Base-by-base conservation (phyloP, 2,113 vertebrate species). In the Planiliza haematocheilus region DNA sequence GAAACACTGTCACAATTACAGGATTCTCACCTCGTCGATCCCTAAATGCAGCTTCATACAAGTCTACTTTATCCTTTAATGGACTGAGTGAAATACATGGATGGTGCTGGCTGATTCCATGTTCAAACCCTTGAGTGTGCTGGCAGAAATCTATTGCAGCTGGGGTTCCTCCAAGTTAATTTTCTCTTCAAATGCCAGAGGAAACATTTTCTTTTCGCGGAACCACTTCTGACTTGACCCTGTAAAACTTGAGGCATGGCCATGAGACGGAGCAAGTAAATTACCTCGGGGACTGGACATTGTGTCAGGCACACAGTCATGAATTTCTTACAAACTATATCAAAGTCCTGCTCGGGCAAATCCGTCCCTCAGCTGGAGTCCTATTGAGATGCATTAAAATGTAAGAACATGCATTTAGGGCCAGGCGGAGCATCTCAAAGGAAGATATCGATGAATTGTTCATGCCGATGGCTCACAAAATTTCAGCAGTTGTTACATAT, bases 371-470 rank as follows among this genome's bases (percentile, higher is more conserved):
- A 59, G 78, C 76, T 70, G 58, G 63, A 14, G 42, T 76, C 74
- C 75, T 52, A 79, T 79, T 88, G 86, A 88, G 79, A 79, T 84
- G 70, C 77, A 84, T 81, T 76, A 74, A 84, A 88, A 82, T 84
- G 74, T 79, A 83, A 79, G 63, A 79, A 75, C 59, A 70, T 62
- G 55, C 71, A 67, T 88, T 81, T 79, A 74, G 17, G 51, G 72
- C 60, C 80, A 57, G 79, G 81, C n/a, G 36, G 46, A 82, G 57
- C 55, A 77, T 80, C 82, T 88, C 65, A 86, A 88, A 86, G 78
- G 62, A 75, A 70, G 58, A 82, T 73, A 80, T 77, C 64, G 61
- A 85, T 80, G 76, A 76, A 85, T 82, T 80, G 38, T 58, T 64
- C 62, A 74, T 53, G 59, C 57, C 64, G 71, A 81, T 67, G 60